Conservation (phyloP, 2,888 invertebrate species). For the Drosophila barbarae region DNA sequence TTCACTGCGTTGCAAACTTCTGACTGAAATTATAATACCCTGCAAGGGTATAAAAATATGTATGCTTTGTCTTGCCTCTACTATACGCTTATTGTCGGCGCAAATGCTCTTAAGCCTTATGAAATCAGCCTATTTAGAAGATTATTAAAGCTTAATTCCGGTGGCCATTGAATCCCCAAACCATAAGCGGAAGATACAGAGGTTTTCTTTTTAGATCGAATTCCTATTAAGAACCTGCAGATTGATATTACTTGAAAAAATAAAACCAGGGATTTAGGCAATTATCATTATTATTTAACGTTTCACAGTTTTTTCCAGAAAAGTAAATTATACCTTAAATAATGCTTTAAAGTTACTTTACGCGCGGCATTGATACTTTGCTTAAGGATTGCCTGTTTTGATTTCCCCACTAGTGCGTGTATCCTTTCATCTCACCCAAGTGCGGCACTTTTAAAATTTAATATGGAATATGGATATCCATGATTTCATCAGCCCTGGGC, state of each 20-base stretch:
- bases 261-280: background rate
- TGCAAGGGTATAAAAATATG: too few species aligned
- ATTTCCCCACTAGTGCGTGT: background rate
- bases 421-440: constrained; percentile 14
- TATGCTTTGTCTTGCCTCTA: background rate
- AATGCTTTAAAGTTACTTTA: background rate
- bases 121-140: background rate
- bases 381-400: background rate
- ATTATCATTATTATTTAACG: background rate
- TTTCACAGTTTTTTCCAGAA: background rate
- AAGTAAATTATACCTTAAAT: background rate
- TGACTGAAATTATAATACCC: too few species aligned
- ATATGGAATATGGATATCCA: constrained; percentile 26
- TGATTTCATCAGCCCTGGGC: constrained; percentile 30
- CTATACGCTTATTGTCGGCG: background rate
- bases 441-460: constrained; percentile 26
- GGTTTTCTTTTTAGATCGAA: background rate
- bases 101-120: background rate
- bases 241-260: background rate
- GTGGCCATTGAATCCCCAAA: background rate
- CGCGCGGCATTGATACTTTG: background rate
- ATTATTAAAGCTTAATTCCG: background rate
- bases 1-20: too few species aligned
- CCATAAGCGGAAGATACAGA: too few species aligned
- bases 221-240: background rate